These are phyloP conservation scores for Anguilla anguilla DNA, from an alignment of 2,797 vertebrate species.

Conservation along the genomic window DNA sequence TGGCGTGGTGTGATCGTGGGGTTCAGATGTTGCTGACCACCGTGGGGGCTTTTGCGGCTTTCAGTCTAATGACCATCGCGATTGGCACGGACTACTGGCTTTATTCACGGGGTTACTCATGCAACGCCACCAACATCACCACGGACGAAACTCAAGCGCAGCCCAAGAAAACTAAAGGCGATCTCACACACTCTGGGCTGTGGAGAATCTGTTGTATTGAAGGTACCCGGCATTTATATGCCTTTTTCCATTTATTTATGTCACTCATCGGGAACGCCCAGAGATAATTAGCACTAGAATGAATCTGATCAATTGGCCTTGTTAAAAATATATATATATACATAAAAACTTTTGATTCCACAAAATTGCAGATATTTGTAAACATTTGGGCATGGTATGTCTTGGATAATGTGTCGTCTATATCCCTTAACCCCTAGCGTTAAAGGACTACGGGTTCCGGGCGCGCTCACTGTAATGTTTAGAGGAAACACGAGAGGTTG, in stretches of 20 bases:
- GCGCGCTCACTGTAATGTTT: background rate
- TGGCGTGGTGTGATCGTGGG: constrained; percentile 93
- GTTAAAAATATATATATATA: background rate
- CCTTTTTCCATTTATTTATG: background rate
- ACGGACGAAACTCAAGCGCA: constrained; percentile 78
- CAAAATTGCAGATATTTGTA: background rate
- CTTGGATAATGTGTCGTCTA: background rate
- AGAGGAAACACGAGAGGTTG: background rate
- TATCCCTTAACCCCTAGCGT: background rate
- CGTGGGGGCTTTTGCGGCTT: constrained; percentile 88
- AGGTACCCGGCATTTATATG: constrained; percentile 70
- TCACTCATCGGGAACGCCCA: background rate
- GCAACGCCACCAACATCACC: constrained; percentile 88
- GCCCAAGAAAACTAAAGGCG: constrained; percentile 78
- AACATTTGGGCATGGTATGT: background rate
- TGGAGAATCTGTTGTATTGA: constrained; percentile 95
- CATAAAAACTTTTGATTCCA: background rate
- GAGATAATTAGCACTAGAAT: background rate
- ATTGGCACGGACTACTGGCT: constrained; percentile 98
- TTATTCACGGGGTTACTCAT: constrained; percentile 90
- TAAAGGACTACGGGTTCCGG: background rate
- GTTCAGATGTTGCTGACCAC: constrained; percentile 89
- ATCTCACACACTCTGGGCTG: constrained; percentile 90
- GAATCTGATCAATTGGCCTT: background rate
- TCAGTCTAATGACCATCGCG: constrained; percentile 95